phyloP scores from a whole-genome alignment of 2,888 invertebrate genomes.

The Calliopum simillimum region DNA sequence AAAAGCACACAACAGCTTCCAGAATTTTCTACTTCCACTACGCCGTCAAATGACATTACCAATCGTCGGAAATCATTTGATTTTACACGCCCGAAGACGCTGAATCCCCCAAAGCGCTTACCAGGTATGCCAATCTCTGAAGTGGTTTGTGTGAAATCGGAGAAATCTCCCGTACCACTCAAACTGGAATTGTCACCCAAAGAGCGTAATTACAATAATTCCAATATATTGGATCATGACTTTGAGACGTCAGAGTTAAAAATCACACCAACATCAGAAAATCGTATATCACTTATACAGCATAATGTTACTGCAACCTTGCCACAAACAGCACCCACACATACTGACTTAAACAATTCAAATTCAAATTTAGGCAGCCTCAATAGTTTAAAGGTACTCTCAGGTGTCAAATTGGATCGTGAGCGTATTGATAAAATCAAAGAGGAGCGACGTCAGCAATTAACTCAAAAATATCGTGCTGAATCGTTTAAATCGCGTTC shows the following conservation, averaged over 20 bases:
- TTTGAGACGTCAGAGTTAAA: constrained; percentile 53
- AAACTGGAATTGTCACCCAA: constrained; percentile 40
- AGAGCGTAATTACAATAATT: constrained; percentile 44
- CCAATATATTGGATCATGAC: constrained; percentile 43
- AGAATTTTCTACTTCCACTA: constrained; percentile 52
- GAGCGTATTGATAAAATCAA: constrained; percentile 92
- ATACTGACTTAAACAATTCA: constrained; percentile 48
- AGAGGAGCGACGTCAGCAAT: constrained; percentile 86
- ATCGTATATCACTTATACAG: constrained; percentile 73
- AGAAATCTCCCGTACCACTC: constrained; percentile 38
- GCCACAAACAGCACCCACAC: constrained; percentile 55
- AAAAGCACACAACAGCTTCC: constrained; percentile 60
- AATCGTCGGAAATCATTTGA: constrained; percentile 72
- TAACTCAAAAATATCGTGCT: constrained; percentile 87
- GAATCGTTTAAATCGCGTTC: constrained; percentile 78
- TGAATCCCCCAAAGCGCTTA: constrained; percentile 71
- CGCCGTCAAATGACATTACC: constrained; percentile 42
- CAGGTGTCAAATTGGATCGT: constrained; percentile 74
- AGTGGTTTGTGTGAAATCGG: constrained; percentile 55
- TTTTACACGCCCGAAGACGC: constrained; percentile 71
- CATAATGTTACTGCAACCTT: constrained; percentile 55
- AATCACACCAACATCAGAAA: constrained; percentile 73
- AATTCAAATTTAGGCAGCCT: constrained; percentile 41
- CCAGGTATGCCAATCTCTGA: constrained; percentile 65
- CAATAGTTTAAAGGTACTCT: constrained; percentile 65